These are phyloP conservation scores for Erethizon dorsatum DNA, from an alignment of 2,797 vertebrate species.

Conservation along the genomic window DNA sequence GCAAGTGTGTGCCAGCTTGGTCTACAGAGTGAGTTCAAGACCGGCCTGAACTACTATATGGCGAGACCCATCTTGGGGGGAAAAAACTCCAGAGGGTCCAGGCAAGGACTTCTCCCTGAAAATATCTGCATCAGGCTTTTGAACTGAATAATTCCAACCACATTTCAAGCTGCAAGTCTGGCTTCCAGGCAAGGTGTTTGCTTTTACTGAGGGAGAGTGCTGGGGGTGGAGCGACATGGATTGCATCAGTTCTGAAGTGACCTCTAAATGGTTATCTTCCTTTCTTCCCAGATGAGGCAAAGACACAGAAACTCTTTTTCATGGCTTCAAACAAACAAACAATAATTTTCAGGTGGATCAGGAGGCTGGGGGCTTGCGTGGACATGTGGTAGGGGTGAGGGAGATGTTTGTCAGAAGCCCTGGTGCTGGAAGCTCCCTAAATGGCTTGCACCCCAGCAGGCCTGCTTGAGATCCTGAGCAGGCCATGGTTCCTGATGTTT, in stretches of 20 bases:
- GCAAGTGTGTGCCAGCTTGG: background rate
- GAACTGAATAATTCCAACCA: background rate
- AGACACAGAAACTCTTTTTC: slow-evolving; percentile 55
- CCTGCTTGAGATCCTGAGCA: background rate
- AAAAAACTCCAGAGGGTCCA: background rate
- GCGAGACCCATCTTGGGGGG: background rate
- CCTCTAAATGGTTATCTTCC: slow-evolving; percentile 64
- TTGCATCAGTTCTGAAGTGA: slow-evolving; percentile 66
- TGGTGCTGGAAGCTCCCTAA: background rate
- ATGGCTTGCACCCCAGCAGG: background rate
- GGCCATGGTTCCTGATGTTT: background rate
- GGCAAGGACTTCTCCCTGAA: background rate
- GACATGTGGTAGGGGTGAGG: background rate
- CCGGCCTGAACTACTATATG: background rate
- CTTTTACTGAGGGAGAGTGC: background rate
- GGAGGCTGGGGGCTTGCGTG: background rate
- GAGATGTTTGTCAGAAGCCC: background rate
- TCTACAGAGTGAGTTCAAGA: background rate
- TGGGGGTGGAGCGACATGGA: background rate
- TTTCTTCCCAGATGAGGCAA: slow-evolving; percentile 59
- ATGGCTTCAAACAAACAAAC: slow-evolving; percentile 44
- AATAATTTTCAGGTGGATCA: background rate
- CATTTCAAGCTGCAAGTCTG: background rate
- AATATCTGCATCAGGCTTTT: background rate
- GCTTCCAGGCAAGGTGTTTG: background rate